Evolutionary conservation across 2,797 vertebrate species (phyloP).

Genomic region (Stomatorhinus walkeri): DNA sequence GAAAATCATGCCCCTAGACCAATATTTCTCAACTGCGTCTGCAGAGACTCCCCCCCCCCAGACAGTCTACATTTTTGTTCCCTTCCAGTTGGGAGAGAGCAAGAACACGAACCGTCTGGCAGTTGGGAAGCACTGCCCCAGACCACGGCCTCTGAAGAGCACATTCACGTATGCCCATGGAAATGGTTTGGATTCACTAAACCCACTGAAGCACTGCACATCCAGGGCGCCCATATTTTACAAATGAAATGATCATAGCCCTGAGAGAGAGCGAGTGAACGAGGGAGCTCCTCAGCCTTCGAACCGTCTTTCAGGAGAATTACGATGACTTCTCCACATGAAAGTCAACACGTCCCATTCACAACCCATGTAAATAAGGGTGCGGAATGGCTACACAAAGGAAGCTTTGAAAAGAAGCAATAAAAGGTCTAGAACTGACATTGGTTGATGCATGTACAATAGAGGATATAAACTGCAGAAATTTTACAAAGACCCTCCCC

Average conservation of each 20-base stretch:
- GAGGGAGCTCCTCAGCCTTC: constrained; percentile 34
- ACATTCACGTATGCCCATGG: not conserved
- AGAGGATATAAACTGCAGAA: not conserved
- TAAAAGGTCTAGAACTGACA: constrained; percentile 10
- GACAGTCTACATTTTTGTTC: not conserved
- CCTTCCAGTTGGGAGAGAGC: not conserved
- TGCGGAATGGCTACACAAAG: not conserved
- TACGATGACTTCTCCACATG: not conserved
- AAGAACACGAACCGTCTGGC: not conserved
- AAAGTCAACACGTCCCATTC: constrained; percentile 29
- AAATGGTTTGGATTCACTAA: not conserved
- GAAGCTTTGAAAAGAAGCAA: not conserved
- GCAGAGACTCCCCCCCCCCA: not conserved
- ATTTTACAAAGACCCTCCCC: not conserved
- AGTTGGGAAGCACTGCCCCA: not conserved
- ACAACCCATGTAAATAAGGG: not conserved
- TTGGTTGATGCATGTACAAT: not conserved
- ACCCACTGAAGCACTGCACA: not conserved
- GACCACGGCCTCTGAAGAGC: not conserved
- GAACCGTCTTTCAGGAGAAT: constrained; percentile 34
- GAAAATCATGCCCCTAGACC: not conserved
- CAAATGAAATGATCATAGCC: constrained; percentile 10
- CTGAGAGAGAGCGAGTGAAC: constrained; percentile 28
- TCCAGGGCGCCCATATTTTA: not conserved
- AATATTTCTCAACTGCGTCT: not conserved